A percentile compares a stretch with the other conserved stretches of the same genome.
phyloP scores from a whole-genome alignment of 1,140 invertebrate genomes.

The Elymnias hypermnestra region DNA sequence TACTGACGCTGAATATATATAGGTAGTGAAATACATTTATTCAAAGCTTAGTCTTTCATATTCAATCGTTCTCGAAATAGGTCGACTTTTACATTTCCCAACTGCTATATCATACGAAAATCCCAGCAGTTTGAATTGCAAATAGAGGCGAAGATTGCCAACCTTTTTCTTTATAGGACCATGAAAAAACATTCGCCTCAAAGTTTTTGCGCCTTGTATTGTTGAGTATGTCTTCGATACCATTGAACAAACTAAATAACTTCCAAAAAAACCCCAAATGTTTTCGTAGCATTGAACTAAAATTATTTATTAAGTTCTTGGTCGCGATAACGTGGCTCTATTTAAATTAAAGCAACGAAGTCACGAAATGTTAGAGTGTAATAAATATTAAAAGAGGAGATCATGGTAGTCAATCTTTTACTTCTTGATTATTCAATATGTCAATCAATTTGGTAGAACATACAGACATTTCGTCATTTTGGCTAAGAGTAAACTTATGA shows the following conservation, averaged over 20 bases:
- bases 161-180: not conserved
- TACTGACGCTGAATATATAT: too few relatives aligned
- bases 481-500: too few relatives aligned
- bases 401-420: too few relatives aligned
- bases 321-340: not conserved
- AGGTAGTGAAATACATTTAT: not conserved
- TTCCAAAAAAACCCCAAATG: not conserved
- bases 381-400: not conserved
- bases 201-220: not conserved
- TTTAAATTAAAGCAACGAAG: not conserved
- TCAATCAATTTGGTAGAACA: too few relatives aligned
- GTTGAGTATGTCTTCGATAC: not conserved
- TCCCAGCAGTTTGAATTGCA: not conserved
- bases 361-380: not conserved
- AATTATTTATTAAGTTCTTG: constrained; percentile 2
- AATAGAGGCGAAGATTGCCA: not conserved
- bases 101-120: not conserved
- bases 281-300: not conserved
- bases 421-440: too few relatives aligned
- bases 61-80: not conserved
- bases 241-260: not conserved
- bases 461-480: too few relatives aligned
- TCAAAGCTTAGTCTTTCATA: not conserved
- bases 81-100: not conserved
- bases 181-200: not conserved